Evolutionary conservation across 35 echinoderm and acorn worm genomes (phyloP).

Genomic region (Heliocidaris erythrogramma): DNA sequence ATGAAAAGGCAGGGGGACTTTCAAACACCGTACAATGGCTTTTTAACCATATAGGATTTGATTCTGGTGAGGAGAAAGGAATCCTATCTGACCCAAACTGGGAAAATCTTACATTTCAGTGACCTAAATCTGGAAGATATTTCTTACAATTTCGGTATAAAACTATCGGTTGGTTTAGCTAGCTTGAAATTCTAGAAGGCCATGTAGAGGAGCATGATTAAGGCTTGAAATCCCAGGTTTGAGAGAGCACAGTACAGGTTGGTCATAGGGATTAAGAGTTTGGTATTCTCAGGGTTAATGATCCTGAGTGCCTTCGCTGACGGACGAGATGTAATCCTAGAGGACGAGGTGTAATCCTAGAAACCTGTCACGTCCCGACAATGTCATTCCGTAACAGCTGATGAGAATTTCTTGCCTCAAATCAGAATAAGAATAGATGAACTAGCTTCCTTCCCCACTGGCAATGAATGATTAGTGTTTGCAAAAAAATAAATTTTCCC

Average conservation of each 20-base stretch:
- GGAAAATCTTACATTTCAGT: not conserved
- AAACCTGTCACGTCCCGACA: not conserved
- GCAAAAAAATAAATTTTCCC: not conserved
- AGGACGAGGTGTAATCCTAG: not conserved
- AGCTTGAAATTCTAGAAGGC: not conserved
- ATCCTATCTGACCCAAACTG: not conserved
- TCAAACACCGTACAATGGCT: too few species aligned
- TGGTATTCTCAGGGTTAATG: slow-evolving; percentile 1
- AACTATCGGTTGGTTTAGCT: not conserved
- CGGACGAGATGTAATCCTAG: not conserved
- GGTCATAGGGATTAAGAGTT: not conserved
- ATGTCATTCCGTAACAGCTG: not conserved
- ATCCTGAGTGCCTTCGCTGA: not conserved
- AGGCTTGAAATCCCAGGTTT: not conserved
- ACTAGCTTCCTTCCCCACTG: not conserved
- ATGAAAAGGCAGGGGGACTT: too few species aligned
- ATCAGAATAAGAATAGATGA: not conserved
- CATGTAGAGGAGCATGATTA: not conserved
- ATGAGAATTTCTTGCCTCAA: not conserved
- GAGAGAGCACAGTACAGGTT: not conserved
- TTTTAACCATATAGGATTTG: not conserved
- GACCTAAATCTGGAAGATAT: slow-evolving; percentile 2
- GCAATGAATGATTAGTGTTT: not conserved
- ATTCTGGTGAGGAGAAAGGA: not conserved
- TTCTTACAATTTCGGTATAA: not conserved